Evolutionary conservation across 2,113 vertebrate species (phyloP).

Genomic region (Herpailurus yagouaroundi): DNA sequence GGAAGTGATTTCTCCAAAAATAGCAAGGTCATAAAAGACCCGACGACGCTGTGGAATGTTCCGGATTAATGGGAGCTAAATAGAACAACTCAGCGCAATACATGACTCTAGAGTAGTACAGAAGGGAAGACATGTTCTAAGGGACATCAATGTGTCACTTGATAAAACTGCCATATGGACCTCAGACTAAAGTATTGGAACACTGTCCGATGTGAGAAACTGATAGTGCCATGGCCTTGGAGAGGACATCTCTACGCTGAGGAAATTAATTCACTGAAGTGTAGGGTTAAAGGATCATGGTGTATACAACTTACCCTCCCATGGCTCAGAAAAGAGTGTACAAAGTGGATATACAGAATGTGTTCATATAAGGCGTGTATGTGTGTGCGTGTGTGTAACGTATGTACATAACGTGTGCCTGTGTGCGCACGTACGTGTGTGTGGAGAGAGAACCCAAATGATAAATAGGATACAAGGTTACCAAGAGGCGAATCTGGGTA

Average conservation of each 20-base stretch:
- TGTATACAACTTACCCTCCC: not conserved
- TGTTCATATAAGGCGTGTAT: not conserved
- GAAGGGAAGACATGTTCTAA: not conserved
- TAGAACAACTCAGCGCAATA: not conserved
- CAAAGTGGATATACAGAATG: not conserved
- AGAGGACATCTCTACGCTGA: not conserved
- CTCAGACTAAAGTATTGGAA: not conserved
- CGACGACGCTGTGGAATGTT: not conserved
- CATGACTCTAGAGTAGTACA: not conserved
- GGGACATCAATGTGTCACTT: not conserved
- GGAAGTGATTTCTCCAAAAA: not conserved
- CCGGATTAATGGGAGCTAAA: not conserved
- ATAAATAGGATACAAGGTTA: conserved; percentile 6
- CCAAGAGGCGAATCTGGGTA: not conserved
- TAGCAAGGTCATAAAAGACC: not conserved
- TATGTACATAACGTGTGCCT: not conserved
- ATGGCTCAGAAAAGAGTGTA: not conserved
- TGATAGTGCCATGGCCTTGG: not conserved
- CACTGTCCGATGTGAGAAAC: not conserved
- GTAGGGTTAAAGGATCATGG: not conserved
- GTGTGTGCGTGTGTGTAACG: not conserved
- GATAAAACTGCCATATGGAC: not conserved
- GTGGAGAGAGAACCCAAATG: not conserved
- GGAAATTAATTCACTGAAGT: not conserved
- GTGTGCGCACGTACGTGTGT: not conserved